These are phyloP conservation scores for Zosterops japonicus DNA, from an alignment of 2,113 vertebrate genomes.

Conservation along the genomic window DNA sequence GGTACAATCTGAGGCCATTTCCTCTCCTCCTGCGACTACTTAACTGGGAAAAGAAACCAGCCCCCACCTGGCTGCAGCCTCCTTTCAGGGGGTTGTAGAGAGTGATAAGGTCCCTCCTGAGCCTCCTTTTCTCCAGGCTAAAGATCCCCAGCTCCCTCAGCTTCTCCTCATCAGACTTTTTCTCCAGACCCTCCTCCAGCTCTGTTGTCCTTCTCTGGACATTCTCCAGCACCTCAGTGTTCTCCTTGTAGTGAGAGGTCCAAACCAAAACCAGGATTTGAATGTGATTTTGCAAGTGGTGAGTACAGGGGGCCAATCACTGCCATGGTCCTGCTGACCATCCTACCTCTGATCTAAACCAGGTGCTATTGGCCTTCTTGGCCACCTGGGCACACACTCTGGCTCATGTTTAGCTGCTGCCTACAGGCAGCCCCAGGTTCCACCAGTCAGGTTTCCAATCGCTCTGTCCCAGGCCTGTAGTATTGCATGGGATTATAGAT, in stretches of 20 bases:
- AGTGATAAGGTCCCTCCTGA: neutral
- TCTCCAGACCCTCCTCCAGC: neutral
- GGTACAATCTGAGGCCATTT: neutral
- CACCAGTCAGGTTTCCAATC: neutral
- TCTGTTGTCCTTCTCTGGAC: neutral
- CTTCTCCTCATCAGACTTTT: neutral
- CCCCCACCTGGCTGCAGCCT: neutral
- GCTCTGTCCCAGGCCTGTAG: neutral
- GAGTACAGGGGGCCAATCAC: neutral
- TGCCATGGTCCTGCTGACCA: neutral
- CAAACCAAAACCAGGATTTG: neutral
- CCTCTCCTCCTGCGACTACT: neutral
- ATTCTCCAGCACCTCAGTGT: neutral
- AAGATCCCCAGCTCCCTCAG: neutral
- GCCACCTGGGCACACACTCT: neutral
- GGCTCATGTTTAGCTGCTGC: neutral
- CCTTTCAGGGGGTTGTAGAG: too few species aligned
- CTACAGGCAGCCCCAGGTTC: neutral
- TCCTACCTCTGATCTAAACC: rapidly evolving
- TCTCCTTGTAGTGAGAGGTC: neutral
- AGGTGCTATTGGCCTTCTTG: too few species aligned
- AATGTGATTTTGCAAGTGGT: neutral
- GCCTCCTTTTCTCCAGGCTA: neutral
- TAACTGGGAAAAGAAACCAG: neutral
- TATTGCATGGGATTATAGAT: neutral